Conservation (phyloP, 2,113 vertebrate genomes). For the Poecilia latipinna region DNA sequence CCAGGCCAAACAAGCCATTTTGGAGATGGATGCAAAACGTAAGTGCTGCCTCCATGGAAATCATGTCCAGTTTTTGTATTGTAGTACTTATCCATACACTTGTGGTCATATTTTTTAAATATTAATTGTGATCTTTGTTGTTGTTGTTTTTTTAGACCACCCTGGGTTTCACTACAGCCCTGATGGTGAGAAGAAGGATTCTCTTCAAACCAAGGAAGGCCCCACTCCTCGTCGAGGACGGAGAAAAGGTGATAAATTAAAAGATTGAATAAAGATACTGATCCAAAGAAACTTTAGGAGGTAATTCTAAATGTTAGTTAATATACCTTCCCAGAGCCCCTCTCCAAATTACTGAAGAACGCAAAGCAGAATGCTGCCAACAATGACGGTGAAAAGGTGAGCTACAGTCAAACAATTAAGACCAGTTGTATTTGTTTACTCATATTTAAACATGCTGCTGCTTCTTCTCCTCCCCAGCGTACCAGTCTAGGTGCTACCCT, state of each 20-base stretch:
- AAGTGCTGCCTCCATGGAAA: constrained; percentile 75
- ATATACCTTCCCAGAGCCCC: constrained; percentile 84
- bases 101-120: not conserved
- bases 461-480: constrained; percentile 63
- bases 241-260: constrained; percentile 86
- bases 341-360: constrained; percentile 90
- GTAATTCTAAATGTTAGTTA: not conserved
- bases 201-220: constrained; percentile 83
- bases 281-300: not conserved
- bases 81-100: not conserved
- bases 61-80: not conserved
- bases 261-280: not conserved
- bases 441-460: not conserved
- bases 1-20: constrained; percentile 97
- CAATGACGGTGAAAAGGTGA: constrained; percentile 91
- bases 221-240: constrained; percentile 84
- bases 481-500: constrained; percentile 79
- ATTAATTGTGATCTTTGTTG: not conserved
- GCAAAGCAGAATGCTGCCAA: constrained; percentile 87
- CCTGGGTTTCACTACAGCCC: constrained; percentile 91
- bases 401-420: not conserved
- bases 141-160: constrained; percentile 81
- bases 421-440: not conserved
- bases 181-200: constrained; percentile 82
- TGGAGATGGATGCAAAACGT: constrained; percentile 97